Base-by-base conservation (phyloP, 35 echinoderm and acorn worm species). In the Hemicentrotus pulcherrimus region DNA sequence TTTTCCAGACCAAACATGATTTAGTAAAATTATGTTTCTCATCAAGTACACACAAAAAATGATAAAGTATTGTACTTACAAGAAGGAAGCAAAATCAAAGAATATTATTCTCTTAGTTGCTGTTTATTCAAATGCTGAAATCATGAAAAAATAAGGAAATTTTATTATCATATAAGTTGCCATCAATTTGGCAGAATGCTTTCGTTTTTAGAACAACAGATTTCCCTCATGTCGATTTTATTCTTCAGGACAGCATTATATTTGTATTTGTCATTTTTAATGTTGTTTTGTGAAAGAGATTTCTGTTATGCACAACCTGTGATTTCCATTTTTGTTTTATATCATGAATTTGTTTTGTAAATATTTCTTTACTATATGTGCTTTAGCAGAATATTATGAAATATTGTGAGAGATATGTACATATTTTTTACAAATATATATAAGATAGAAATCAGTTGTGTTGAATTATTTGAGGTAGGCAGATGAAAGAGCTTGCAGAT, bases 361-460 rank as follows among this genome's bases (percentile, higher is more conserved):
- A 78, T 78, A 78, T 78, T 78, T 78, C 22, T 78, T 78, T 78
- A 28, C 65, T 78, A 28, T 78, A 78, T 78, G 65, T 78, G 65
- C 65, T 78, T 78, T 78, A 78, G 65, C 65, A 78, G 65, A 78
- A 78, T 78, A 78, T 78, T 78, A 78, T 78, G 65, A 78, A 78
- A 78, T 78, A 78, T 78, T 78, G 65, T n/a, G 65, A 78, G 65
- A 78, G 65, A 78, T 28, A 78, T 78, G 65, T 78, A 78, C 19
- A 78, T 78, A 78, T 78, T 78, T 78, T 59, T 78, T 78, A 28
- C 65, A 78, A 78, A 78, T 78, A 78, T 78, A 22, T 78, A 78
- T 78, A 28, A 78, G 6, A 78, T 78, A 78, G 65, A 78, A 78
- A 78, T 15, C 65, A n/a, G 19, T 78, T 78, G 65, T 5, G 65